Percentiles rank a stretch among this genome's conserved stretches.
Conservation (phyloP, 2,888 invertebrate genomes). For the Hirtodrosophila cameraria region DNA sequence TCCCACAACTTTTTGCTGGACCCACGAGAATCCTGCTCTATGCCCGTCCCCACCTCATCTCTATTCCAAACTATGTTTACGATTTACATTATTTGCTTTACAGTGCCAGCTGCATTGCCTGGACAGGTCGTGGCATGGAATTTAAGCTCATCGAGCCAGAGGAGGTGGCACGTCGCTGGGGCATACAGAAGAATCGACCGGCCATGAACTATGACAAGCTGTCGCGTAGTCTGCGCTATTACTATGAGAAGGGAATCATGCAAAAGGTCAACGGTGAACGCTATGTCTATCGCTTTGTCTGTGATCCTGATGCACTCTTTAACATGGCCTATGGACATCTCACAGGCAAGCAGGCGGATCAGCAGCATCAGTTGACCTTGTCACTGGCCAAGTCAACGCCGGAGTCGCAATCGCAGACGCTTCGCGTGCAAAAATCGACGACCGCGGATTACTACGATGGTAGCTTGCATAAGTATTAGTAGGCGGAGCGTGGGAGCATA, state of each 20-base stretch:
- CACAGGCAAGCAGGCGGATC: conserved; percentile 57
- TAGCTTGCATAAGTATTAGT: conserved; percentile 70
- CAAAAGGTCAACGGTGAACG: conserved; percentile 98
- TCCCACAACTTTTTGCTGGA: too few species aligned
- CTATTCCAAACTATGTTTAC: neutral
- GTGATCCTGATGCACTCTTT: conserved; percentile 95
- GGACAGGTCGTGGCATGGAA: conserved; percentile 97
- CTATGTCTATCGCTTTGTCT: conserved; percentile 98
- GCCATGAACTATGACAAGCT: conserved; percentile 99
- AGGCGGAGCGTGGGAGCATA: conserved; percentile 56
- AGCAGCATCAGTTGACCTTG: conserved; percentile 67
- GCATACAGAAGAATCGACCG: conserved; percentile 97
- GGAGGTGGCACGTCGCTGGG: conserved; percentile 98
- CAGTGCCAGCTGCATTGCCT: conserved; percentile 93
- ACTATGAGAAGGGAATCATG: conserved; percentile 99
- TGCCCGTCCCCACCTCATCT: neutral
- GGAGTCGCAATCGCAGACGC: conserved; percentile 54
- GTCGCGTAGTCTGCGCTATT: conserved; percentile 96
- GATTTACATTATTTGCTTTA: neutral
- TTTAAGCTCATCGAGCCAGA: conserved; percentile 98
- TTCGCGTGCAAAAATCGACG: conserved; percentile 62
- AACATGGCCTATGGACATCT: conserved; percentile 89
- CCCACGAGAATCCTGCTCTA: too few species aligned
- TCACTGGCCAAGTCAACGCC: conserved; percentile 61
- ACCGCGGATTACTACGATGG: conserved; percentile 63